Percentiles rank a stretch among this genome's conserved stretches.
Evolutionary conservation across 2,113 vertebrate genomes (phyloP).

Genomic region (Onychostruthus taczanowskii): DNA sequence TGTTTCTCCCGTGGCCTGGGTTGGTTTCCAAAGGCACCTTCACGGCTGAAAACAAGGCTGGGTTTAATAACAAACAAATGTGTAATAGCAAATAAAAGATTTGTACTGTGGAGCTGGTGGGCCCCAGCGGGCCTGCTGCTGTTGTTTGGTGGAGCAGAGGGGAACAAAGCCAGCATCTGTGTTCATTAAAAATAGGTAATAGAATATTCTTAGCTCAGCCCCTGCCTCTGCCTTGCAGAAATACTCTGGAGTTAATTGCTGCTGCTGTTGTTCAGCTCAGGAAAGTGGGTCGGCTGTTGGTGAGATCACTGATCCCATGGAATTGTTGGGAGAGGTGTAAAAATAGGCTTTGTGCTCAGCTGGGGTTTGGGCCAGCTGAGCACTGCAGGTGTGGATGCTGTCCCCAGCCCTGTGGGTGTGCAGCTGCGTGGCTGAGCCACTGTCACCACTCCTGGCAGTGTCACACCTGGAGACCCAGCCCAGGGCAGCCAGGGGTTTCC

Average conservation of each 20-base stretch:
- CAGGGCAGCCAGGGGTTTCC: rapidly evolving
- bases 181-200: background rate
- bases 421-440: background rate
- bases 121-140: rapidly evolving
- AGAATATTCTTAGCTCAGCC: background rate
- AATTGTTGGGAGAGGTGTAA: slow-evolving; percentile 2
- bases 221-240: slow-evolving; percentile 4
- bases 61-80: background rate
- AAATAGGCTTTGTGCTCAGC: slow-evolving; percentile 6
- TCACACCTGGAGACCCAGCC: background rate
- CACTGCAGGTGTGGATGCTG: background rate
- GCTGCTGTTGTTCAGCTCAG: slow-evolving; percentile 20
- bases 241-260: slow-evolving; percentile 43
- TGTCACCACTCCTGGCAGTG: background rate
- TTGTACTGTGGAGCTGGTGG: background rate
- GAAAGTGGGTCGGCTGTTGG: slow-evolving; percentile 35
- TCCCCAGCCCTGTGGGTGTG: background rate
- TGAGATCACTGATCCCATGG: background rate
- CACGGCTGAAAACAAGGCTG: background rate
- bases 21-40: background rate
- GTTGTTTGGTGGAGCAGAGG: background rate
- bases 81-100: background rate
- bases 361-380: background rate
- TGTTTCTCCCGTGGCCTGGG: background rate
- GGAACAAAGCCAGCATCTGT: background rate